Percentiles rank a stretch among this genome's conserved stretches.
phyloP scores from a whole-genome alignment of 2,113 vertebrate genomes.

The Percopsis transmontana region DNA sequence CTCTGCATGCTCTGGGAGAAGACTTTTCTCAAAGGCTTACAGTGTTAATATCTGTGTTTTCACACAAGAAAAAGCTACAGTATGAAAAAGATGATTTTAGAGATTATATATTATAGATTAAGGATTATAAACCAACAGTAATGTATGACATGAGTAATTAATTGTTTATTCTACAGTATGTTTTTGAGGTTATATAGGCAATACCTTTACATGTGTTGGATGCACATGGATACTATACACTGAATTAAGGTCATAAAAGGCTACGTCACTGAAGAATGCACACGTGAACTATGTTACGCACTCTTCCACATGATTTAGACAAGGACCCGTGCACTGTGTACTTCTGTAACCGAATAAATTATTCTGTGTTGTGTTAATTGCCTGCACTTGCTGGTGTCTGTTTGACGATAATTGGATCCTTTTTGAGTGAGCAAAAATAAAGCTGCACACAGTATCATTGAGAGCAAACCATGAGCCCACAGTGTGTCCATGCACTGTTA shows the following conservation, averaged over 20 bases:
- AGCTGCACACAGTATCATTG: background rate
- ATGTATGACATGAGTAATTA: background rate
- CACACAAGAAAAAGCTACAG: no score
- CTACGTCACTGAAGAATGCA: conserved; percentile 11
- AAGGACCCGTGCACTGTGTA: background rate
- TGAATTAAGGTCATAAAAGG: conserved; percentile 6
- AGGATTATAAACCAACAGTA: background rate
- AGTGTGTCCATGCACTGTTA: no score
- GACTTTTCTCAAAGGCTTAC: background rate
- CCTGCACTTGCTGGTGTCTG: background rate
- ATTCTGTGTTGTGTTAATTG: background rate
- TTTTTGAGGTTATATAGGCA: background rate
- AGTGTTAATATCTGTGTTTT: conserved; percentile 5
- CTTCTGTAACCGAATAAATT: background rate
- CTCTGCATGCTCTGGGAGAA: conserved; percentile 43
- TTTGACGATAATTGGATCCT: background rate
- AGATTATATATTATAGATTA: background rate
- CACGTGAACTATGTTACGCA: background rate
- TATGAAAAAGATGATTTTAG: background rate
- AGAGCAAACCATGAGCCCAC: background rate
- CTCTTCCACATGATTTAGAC: background rate
- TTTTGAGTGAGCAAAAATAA: background rate
- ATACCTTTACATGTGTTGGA: background rate
- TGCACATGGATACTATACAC: conserved; percentile 8
- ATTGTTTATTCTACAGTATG: background rate